Conservation (phyloP, 2,888 invertebrate species). For the Seira ritae region DNA sequence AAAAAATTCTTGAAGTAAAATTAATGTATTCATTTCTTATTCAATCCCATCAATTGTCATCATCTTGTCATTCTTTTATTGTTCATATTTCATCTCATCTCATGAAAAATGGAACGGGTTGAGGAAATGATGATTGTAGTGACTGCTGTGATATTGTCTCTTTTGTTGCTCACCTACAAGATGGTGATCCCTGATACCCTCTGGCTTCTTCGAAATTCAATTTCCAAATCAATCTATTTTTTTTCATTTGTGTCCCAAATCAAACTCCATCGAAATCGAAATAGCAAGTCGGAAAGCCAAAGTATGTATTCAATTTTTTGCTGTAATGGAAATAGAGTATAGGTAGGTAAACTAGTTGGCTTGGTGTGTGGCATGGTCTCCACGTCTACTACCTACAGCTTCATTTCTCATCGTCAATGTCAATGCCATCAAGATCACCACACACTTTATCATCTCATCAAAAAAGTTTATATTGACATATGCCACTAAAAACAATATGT, state of each 20-base stretch:
- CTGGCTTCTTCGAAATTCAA: conserved; percentile 5
- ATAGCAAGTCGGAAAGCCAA: no score
- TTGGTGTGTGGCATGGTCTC: conserved; percentile 4
- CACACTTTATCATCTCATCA: background rate
- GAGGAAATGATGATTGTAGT: background rate
- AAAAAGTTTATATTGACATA: conserved; percentile 15
- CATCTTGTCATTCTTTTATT: conserved; percentile 5
- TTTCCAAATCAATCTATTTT: conserved; percentile 5
- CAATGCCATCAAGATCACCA: conserved; percentile 10
- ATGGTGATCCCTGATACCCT: conserved; percentile 1
- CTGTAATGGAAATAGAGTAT: background rate
- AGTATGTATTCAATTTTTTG: background rate
- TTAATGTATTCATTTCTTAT: conserved; percentile 1
- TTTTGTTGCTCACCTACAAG: background rate
- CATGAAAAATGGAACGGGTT: conserved; percentile 16
- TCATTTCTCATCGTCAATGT: conserved; percentile 5
- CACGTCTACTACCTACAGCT: background rate
- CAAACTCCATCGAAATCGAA: no score
- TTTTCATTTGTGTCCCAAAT: no score
- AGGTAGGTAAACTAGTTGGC: conserved; percentile 21
- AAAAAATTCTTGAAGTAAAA: background rate
- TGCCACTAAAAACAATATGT: background rate
- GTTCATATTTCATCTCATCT: conserved; percentile 3
- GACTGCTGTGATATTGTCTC: background rate
- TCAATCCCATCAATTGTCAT: background rate